Conservation (phyloP, 2,888 invertebrate genomes). For the Eudemis profundana region DNA sequence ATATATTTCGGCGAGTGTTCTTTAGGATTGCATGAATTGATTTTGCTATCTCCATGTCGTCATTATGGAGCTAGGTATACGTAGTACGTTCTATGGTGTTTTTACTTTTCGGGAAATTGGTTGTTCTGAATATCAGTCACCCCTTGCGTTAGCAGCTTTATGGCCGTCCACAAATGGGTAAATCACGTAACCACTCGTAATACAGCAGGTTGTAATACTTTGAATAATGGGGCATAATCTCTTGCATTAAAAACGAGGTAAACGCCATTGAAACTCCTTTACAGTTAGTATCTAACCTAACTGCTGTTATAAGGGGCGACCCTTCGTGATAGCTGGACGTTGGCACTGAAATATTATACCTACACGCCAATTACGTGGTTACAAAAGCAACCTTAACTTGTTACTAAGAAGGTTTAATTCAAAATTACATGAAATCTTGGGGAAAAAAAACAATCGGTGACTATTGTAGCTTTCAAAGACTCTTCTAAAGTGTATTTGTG, state of each 20-base stretch:
- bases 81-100: too few relatives aligned
- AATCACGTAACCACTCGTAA: slow-evolving; percentile 19
- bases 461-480: not conserved
- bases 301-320: not conserved
- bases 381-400: not conserved
- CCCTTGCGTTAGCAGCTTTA: not conserved
- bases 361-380: not conserved
- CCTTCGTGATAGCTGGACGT: slow-evolving; percentile 39
- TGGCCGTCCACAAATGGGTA: not conserved
- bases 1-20: too few relatives aligned
- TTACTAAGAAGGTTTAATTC: not conserved
- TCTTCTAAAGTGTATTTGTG: not conserved
- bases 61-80: too few relatives aligned
- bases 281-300: not conserved
- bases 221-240: slow-evolving; percentile 6
- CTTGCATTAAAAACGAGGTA: not conserved
- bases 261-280: not conserved
- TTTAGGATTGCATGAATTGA: too few relatives aligned
- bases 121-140: not conserved
- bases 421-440: not conserved
- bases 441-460: not conserved
- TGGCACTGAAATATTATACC: slow-evolving; percentile 38
- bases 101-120: not conserved
- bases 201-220: not conserved
- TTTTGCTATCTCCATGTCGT: too few relatives aligned